Evolutionary conservation across 1,140 invertebrate genomes (phyloP).

Genomic region (Mamestra configurata): DNA sequence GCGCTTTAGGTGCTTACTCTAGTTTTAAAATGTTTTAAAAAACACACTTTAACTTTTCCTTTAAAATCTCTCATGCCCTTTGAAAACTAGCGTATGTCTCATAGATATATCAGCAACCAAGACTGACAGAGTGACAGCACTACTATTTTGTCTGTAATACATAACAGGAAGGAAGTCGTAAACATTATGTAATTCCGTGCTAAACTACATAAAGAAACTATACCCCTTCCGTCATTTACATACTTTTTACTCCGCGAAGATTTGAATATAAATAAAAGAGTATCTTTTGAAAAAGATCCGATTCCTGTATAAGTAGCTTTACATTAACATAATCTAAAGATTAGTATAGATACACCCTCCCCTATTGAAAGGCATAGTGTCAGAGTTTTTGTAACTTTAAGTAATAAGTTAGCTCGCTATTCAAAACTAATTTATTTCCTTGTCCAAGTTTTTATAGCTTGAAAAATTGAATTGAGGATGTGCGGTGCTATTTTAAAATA

Average conservation of each 20-base stretch:
- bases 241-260: constrained; percentile 61
- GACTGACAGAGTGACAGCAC: background rate
- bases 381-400: constrained; percentile 29
- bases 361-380: constrained; percentile 26
- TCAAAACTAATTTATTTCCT: constrained; percentile 36
- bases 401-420: constrained; percentile 42
- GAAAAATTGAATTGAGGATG: constrained; percentile 5
- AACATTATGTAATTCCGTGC: constrained; percentile 22
- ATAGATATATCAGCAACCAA: background rate
- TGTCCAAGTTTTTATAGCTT: constrained; percentile 29
- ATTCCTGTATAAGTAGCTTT: constrained; percentile 56
- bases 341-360: constrained; percentile 37
- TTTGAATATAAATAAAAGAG: constrained; percentile 58
- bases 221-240: constrained; percentile 55
- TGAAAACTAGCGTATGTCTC: no score
- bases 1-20: no score
- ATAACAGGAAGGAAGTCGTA: background rate
- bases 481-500: no score
- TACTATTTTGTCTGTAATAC: no score
- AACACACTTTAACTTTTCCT: no score
- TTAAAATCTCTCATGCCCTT: no score
- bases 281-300: constrained; percentile 50
- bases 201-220: constrained; percentile 36
- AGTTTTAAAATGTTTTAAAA: no score
- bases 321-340: constrained; percentile 65